Base-by-base conservation (phyloP, 2,113 vertebrate species). In the Balaeniceps rex region DNA sequence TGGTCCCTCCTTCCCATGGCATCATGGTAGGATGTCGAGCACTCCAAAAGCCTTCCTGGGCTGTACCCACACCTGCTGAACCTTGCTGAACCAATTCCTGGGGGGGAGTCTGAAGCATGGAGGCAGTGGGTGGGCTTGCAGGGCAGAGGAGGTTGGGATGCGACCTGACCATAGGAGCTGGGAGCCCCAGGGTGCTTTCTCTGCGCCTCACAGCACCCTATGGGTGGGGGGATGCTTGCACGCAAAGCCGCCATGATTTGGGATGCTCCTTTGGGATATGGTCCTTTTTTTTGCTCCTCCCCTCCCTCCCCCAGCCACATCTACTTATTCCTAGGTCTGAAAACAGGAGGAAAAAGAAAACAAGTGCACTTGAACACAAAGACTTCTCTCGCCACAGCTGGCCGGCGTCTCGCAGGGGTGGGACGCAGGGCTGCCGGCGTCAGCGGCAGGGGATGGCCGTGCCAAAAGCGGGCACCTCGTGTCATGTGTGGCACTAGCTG, bases 341-440 rank as follows among this genome's bases (percentile, higher is more conserved):
- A 77, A 88, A 83, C 31, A 51, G 52, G 81, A 87, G 58, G 63
- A n/a, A 42, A 64, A 68, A 71, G 49, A 46, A 83, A 83, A 79
- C 19, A n/a, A 71, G 71, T 1, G 2, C 83, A 52, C 40, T 74
- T 8, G 6, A 69, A 86, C 83, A 88, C 76, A 51, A 75, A 63
- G 47, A 55, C 16, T 70, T 57, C 63, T 61, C 68, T 68, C 0
- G 1, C 54, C 58, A 13, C 4, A 10, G 76, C 86, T 28, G 44
- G 40, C 63, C 4, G 7, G 57, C 9, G 1, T 15, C 28, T 46
- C 3, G 7, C 4, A 4, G 0, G 46, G 31, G 7, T 36, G 57
- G 83, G 75, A 83, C 3, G 7, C 0, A 0, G 42, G 60, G 66
- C 65, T 55, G 47, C 76, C 3, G 3, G 54, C 13, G 23, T 28